These are phyloP conservation scores for Trachurus trachurus DNA, from an alignment of 2,797 vertebrate species.

Conservation along the genomic window DNA sequence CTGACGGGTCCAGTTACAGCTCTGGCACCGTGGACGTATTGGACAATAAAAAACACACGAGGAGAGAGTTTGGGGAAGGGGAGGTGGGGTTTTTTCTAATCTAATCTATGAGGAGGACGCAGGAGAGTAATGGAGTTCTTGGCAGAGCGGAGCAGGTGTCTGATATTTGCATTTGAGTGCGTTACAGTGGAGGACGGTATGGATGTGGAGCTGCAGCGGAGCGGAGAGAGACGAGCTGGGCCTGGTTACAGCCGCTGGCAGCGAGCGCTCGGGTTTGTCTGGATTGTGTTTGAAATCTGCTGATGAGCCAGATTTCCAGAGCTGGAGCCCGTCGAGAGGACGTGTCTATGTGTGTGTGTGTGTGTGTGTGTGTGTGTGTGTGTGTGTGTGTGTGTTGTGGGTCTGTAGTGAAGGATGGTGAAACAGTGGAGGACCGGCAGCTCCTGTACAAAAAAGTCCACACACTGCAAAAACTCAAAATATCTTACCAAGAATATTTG, in stretches of 20 bases:
- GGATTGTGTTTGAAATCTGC: slow-evolving; percentile 47
- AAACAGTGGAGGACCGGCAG: not conserved
- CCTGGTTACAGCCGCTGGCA: slow-evolving; percentile 44
- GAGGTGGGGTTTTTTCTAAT: slow-evolving; percentile 9
- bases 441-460: too few species aligned
- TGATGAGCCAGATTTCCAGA: slow-evolving; percentile 63
- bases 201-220: slow-evolving; percentile 21
- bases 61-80: not conserved
- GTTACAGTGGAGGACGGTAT: not conserved
- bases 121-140: slow-evolving; percentile 26
- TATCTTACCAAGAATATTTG: too few species aligned
- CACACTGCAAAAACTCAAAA: too few species aligned
- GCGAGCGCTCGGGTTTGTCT: slow-evolving; percentile 34
- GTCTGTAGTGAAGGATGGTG: slow-evolving; percentile 31
- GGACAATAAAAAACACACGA: slow-evolving; percentile 5
- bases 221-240: slow-evolving; percentile 21
- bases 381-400: slow-evolving; percentile 16
- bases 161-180: slow-evolving; percentile 7
- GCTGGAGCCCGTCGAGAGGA: slow-evolving; percentile 33
- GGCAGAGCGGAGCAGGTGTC: slow-evolving; percentile 45
- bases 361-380: slow-evolving; percentile 27
- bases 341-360: slow-evolving; percentile 17
- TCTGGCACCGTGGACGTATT: not conserved
- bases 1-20: slow-evolving; percentile 12
- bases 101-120: slow-evolving; percentile 21